Evolutionary conservation across 2,113 vertebrate genomes (phyloP).

Genomic region (Cinclus mexicanus): DNA sequence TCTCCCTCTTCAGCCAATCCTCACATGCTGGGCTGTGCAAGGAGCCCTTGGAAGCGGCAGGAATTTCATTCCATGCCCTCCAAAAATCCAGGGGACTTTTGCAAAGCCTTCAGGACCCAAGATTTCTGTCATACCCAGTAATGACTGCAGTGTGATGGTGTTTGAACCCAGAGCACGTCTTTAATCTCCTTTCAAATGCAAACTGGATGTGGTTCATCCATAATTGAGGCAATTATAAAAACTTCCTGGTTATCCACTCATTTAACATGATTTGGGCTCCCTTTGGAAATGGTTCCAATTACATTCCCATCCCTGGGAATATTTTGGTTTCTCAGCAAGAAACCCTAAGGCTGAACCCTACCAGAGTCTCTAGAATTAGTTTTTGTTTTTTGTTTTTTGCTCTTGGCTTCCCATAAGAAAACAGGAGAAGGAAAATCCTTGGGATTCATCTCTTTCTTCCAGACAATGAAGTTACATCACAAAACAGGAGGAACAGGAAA

Average conservation of each 20-base stretch:
- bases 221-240: background rate
- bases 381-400: too few species aligned
- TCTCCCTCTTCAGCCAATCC: background rate
- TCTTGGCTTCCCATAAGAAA: background rate
- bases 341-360: background rate
- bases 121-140: background rate
- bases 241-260: background rate
- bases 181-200: background rate
- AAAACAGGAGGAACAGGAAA: background rate
- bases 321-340: background rate
- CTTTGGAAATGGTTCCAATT: background rate
- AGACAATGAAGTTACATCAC: background rate
- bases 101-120: background rate
- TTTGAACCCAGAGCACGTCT: background rate
- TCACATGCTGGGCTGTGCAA: background rate
- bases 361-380: background rate
- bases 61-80: background rate
- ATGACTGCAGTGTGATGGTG: background rate
- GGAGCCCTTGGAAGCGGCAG: background rate
- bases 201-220: background rate
- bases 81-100: background rate
- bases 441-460: background rate
- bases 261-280: background rate
- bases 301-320: background rate
- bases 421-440: background rate